Evolutionary conservation across 2,888 invertebrate genomes (phyloP).

Genomic region (Synanthedon tipuliformis): DNA sequence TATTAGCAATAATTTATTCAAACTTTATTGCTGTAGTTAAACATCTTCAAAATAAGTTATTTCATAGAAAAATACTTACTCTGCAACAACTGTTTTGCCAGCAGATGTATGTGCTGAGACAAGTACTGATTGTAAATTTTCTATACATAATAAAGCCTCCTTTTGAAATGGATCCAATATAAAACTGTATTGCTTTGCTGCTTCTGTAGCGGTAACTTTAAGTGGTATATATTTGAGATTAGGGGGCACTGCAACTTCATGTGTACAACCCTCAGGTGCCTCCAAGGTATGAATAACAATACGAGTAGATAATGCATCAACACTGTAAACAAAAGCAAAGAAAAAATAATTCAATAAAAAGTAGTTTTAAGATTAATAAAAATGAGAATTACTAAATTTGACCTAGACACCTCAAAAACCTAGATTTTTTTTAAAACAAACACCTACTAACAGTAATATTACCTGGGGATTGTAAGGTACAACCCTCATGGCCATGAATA

Average conservation of each 20-base stretch:
- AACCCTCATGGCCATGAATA: too few relatives aligned
- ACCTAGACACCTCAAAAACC: too few relatives aligned
- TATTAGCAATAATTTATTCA: too few relatives aligned
- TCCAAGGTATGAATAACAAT: slow-evolving; percentile 91
- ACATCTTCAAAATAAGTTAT: background rate
- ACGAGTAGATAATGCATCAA: slow-evolving; percentile 73
- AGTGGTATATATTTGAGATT: slow-evolving; percentile 80
- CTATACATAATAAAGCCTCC: slow-evolving; percentile 95
- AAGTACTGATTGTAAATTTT: slow-evolving; percentile 97
- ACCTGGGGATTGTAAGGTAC: too few relatives aligned
- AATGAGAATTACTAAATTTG: background rate
- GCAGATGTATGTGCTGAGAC: slow-evolving; percentile 99
- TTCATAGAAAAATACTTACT: slow-evolving; percentile 74
- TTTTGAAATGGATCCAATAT: slow-evolving; percentile 98
- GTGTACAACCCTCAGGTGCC: slow-evolving; percentile 92
- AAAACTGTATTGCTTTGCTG: slow-evolving; percentile 94
- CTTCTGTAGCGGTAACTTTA: slow-evolving; percentile 70
- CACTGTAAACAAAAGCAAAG: slow-evolving; percentile 51
- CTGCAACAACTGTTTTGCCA: slow-evolving; percentile 99
- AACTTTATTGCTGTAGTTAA: too few relatives aligned
- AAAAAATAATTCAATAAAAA: background rate
- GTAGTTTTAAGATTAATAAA: background rate
- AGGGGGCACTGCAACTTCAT: slow-evolving; percentile 96
- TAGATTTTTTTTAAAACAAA: too few relatives aligned
- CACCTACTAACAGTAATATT: too few relatives aligned